These are phyloP conservation scores for Cervus canadensis DNA, from an alignment of 2,113 vertebrate genomes.

Conservation along the genomic window DNA sequence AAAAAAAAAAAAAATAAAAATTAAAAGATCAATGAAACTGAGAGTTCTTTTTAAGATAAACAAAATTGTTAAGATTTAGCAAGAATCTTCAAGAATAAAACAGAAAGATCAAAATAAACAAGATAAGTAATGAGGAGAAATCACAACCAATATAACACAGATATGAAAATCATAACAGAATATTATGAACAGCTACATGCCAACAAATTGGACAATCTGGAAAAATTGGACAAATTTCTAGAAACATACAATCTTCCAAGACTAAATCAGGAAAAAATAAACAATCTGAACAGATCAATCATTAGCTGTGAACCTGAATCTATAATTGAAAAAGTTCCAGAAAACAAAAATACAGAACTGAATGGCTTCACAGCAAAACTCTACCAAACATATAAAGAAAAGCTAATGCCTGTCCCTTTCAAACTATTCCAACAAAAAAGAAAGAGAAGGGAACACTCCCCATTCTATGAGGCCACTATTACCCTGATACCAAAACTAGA, in stretches of 20 bases:
- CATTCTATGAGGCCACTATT: neutral
- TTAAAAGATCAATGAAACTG: neutral
- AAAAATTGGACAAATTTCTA: neutral
- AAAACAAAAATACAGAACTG: neutral
- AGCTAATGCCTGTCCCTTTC: neutral
- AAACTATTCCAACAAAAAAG: neutral
- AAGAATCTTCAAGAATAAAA: neutral
- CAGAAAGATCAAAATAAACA: neutral
- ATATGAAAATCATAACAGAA: neutral
- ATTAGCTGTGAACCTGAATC: neutral
- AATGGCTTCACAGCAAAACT: neutral
- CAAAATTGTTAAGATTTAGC: neutral
- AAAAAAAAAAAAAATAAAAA: neutral
- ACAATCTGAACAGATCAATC: neutral
- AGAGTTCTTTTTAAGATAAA: neutral
- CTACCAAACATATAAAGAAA: neutral
- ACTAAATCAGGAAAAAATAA: neutral
- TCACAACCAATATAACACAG: neutral
- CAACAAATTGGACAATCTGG: neutral
- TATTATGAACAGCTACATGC: neutral
- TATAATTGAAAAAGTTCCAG: neutral
- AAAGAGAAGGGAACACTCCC: neutral
- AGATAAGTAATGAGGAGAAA: neutral
- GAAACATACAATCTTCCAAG: neutral
- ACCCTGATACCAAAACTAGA: neutral